phyloP scores from a whole-genome alignment of 2,888 invertebrate genomes.

The Octodonta nipae region DNA sequence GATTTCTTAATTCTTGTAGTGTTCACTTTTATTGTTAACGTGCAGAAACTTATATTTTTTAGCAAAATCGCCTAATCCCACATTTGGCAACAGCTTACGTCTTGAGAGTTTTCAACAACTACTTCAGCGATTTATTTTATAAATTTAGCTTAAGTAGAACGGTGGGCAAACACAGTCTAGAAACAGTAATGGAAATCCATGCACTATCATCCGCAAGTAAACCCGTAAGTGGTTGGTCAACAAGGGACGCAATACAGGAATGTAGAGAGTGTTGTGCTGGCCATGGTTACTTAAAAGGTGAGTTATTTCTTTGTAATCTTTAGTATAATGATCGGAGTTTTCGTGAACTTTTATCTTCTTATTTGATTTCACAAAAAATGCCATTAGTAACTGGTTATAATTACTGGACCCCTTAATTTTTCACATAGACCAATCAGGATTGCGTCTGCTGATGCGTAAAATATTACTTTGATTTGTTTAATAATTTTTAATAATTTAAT shows the following conservation, averaged over 20 bases:
- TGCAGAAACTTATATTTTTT: too few relatives aligned
- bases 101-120: constrained; percentile 46
- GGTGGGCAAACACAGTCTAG: constrained; percentile 23
- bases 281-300: constrained; percentile 76
- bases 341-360: too few relatives aligned
- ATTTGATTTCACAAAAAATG: too few relatives aligned
- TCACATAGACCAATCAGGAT: too few relatives aligned
- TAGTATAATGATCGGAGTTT: too few relatives aligned
- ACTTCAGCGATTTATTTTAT: constrained; percentile 35
- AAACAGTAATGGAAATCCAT: constrained; percentile 56
- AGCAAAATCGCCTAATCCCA: constrained; percentile 64
- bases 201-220: constrained; percentile 64
- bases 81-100: constrained; percentile 52
- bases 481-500: too few relatives aligned
- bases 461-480: too few relatives aligned
- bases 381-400: too few relatives aligned
- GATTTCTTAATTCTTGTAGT: constrained; percentile 12
- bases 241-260: constrained; percentile 79
- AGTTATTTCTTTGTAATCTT: too few relatives aligned
- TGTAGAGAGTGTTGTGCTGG: constrained; percentile 91
- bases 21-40: neutral
- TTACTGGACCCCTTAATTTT: too few relatives aligned
- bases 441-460: too few relatives aligned
- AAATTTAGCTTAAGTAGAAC: constrained; percentile 12
- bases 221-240: constrained; percentile 71